phyloP scores from a whole-genome alignment of 1,140 invertebrate species.

The Monochamus saltuarius region DNA sequence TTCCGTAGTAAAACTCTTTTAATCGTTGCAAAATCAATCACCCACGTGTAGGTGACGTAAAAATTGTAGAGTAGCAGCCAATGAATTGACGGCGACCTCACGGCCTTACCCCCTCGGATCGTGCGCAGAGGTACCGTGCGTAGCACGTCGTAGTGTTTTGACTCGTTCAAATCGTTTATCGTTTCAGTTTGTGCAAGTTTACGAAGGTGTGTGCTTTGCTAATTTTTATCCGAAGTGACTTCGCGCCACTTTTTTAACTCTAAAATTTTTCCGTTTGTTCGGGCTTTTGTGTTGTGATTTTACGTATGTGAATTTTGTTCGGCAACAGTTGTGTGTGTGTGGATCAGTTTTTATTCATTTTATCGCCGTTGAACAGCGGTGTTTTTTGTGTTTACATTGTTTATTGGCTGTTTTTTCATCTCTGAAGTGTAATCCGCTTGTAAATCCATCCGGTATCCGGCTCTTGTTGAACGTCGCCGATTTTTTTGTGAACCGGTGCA shows the following conservation, averaged over 20 bases:
- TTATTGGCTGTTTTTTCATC: neutral
- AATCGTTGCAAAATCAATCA: too few relatives aligned
- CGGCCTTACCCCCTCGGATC: too few relatives aligned
- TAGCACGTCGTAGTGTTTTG: conserved; percentile 10
- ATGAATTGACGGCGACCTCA: too few relatives aligned
- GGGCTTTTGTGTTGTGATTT: neutral
- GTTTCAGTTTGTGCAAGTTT: conserved; percentile 4
- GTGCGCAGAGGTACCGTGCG: neutral
- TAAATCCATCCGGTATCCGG: neutral
- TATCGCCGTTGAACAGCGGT: neutral
- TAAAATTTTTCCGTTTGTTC: neutral
- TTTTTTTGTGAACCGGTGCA: neutral
- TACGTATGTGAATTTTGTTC: too few relatives aligned
- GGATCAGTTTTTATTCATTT: neutral
- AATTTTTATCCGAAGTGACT: neutral
- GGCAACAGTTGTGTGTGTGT: too few relatives aligned
- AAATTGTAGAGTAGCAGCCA: too few relatives aligned
- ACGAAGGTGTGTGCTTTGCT: neutral
- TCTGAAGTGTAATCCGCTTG: neutral
- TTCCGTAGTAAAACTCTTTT: too few relatives aligned
- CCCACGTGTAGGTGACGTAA: too few relatives aligned
- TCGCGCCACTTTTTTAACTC: too few relatives aligned
- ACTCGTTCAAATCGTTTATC: conserved; percentile 6
- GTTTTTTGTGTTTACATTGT: neutral
- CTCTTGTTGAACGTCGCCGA: neutral